Evolutionary conservation across 2,113 vertebrate species (phyloP).

Genomic region (Psettodes erumei): DNA sequence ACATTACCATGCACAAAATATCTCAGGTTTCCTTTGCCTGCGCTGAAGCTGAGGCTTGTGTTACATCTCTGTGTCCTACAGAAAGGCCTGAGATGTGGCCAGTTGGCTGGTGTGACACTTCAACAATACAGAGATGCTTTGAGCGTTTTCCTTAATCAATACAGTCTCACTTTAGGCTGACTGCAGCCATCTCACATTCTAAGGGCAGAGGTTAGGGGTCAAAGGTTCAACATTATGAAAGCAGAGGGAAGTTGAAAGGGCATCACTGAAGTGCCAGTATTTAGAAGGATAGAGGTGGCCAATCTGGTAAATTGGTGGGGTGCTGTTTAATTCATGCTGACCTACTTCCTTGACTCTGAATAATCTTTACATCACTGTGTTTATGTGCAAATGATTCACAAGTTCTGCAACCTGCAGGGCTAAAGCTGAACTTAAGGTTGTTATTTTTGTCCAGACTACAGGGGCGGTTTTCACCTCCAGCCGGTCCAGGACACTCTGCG

Average conservation of each 20-base stretch:
- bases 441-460: constrained; percentile 84
- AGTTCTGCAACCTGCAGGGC: background rate
- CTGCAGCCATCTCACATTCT: constrained; percentile 28
- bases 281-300: background rate
- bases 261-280: background rate
- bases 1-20: background rate
- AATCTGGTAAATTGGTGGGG: no score
- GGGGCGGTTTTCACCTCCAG: constrained; percentile 92
- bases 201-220: constrained; percentile 38
- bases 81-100: constrained; percentile 46
- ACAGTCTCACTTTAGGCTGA: constrained; percentile 26
- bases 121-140: constrained; percentile 47
- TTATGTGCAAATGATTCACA: background rate
- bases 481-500: constrained; percentile 76
- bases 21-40: constrained; percentile 58
- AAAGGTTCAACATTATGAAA: constrained; percentile 26
- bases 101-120: constrained; percentile 23
- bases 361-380: background rate
- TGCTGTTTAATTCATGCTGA: background rate
- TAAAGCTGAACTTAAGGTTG: constrained; percentile 9
- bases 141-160: constrained; percentile 45
- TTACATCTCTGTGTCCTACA: constrained; percentile 58
- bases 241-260: background rate
- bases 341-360: background rate
- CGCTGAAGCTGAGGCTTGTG: constrained; percentile 49